These are phyloP conservation scores for Eubucco bourcierii DNA, from an alignment of 2,113 vertebrate genomes.

Conservation along the genomic window DNA sequence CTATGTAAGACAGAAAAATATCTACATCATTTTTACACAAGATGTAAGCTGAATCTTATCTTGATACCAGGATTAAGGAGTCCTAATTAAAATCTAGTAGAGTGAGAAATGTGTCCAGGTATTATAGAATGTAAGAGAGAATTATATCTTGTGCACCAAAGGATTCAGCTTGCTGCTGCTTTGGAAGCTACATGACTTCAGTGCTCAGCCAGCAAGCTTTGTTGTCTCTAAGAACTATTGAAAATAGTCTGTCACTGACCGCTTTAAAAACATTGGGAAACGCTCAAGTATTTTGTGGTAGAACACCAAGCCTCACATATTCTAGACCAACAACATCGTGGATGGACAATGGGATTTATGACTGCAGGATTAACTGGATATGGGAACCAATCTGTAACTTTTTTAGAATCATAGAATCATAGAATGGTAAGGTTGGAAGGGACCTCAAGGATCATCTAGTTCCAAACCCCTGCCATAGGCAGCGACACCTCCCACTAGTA, in stretches of 20 bases:
- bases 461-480: no score
- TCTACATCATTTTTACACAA: background rate
- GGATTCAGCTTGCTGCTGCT: background rate
- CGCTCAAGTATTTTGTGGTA: background rate
- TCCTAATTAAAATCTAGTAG: background rate
- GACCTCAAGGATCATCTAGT: no score
- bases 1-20: background rate
- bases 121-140: background rate
- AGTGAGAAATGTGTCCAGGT: background rate
- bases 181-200: background rate
- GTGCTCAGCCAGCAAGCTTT: background rate
- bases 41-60: rapidly evolving
- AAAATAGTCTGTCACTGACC: background rate
- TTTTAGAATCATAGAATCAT: no score
- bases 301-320: background rate
- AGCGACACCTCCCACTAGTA: no score
- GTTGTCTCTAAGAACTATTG: background rate
- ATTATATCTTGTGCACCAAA: background rate
- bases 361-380: background rate
- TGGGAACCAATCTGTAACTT: background rate
- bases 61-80: background rate
- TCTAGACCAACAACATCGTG: background rate
- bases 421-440: no score
- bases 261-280: background rate
- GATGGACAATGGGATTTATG: background rate